Percentiles rank a stretch among this genome's conserved stretches.
phyloP scores from a whole-genome alignment of 2,888 invertebrate species.

The Bursaphelenchus okinawaensis region DNA sequence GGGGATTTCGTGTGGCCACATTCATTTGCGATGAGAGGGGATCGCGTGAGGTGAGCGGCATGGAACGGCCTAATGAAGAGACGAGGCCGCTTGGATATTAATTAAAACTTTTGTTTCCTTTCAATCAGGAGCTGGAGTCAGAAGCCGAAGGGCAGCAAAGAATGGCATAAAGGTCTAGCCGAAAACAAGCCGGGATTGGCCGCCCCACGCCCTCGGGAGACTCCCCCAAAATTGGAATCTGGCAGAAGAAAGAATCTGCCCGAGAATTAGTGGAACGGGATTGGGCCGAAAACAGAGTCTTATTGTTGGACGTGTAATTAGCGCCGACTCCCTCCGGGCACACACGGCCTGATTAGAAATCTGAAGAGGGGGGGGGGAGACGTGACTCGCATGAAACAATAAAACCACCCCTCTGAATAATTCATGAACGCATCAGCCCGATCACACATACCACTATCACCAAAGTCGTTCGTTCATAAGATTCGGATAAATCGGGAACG shows the following conservation, averaged over 20 bases:
- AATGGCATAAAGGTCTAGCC: background rate
- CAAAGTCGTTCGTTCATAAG: too few relatives aligned
- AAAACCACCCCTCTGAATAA: background rate
- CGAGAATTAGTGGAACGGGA: background rate
- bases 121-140: background rate
- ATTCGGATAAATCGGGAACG: background rate
- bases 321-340: background rate
- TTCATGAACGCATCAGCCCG: background rate
- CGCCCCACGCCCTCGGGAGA: background rate
- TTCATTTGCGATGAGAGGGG: background rate
- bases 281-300: background rate
- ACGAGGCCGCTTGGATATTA: background rate
- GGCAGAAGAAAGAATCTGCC: background rate
- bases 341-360: background rate
- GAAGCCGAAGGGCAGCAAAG: background rate
- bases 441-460: too few relatives aligned
- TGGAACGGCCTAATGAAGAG: background rate
- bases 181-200: background rate
- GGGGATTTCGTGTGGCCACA: background rate
- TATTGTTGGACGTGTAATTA: background rate
- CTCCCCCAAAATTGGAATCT: background rate
- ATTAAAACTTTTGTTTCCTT: background rate
- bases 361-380: background rate
- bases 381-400: background rate
- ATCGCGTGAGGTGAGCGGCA: background rate